Evolutionary conservation across 2,888 invertebrate genomes (phyloP), one percentile per base, ranked within the genome.

Genomic region (Dryococelus australis): DNA sequence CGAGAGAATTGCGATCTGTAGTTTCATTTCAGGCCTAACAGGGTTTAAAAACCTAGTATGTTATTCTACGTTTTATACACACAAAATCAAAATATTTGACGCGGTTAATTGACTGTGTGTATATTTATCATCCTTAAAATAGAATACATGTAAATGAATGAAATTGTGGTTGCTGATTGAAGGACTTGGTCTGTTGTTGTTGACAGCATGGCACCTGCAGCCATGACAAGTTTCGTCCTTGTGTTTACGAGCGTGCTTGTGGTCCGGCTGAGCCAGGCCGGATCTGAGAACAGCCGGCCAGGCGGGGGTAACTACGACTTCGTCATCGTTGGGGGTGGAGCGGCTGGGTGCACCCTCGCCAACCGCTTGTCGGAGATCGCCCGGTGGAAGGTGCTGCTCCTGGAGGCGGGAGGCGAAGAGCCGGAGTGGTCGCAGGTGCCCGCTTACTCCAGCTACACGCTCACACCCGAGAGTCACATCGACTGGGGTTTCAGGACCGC

Each of bases 401-500:
- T 90, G 65, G 90, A 90, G 87, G 90, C 90, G 13, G 90, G 90
- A 10, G 89, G 89, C 1, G 89, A 89, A 43, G 89, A 90, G 35
- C 89, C 89, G 16, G 84, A 86, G 81, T 84, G 87, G 13, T 87
- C 89, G 5, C 88, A 89, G 2, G 88, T 90, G n/a, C 90, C 90
- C 6, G 88, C 89, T 20, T 87, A 89, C 28, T 65, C 84, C 6
- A 88, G 87, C 13, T 88, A 86, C 86, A 88, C 90, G 9, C 90
- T 90, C 84, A 80, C 88, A 20, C 90, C 90, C 20, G 85, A 86
- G 8, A 88, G 90, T 28, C 84, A 35, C 16, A 28, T 87, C 35
- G 91, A 91, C 89, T 91, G 92, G 91, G 87, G 88, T 27, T 91
- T 90, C 86, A 86, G 88, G 78, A 90, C 90, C 0, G 90, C 89